Evolutionary conservation across 2,888 invertebrate species (phyloP), one percentile per base, ranked within the genome.

Genomic region (Leptopilina myrica): DNA sequence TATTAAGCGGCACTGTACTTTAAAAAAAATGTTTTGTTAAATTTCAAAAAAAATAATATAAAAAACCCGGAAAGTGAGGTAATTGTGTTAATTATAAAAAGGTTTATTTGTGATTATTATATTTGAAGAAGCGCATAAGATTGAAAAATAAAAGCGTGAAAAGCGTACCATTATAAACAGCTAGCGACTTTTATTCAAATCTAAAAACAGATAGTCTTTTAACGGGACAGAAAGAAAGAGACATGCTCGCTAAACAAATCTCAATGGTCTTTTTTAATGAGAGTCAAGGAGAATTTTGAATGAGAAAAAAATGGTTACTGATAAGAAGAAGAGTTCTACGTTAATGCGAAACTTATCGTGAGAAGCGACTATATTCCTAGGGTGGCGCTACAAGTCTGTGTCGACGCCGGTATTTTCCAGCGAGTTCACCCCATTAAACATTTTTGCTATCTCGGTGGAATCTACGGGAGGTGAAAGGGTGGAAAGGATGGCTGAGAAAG

Each of bases 401-500:
- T 81, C 81, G 81, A 80, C 83, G 84, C 82, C 82, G 79, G 88
- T 89, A 91, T 91, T 91, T 91, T 91, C 90, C 90, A 85, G 84
- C 86, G 91, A 91, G 89, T 91, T 91, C 91, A 90, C 90, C 89
- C 91, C 91, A 91, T 91, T 91, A 91, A 90, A 89, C 90, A 90
- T 90, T 89, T 90, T 89, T 88, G 87, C 90, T 90, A 90, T 91
- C 90, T 90, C 86, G 86, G 86, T 81, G 82, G 80, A 81, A 83
- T 83, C 83, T 81, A 81, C 80, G 77, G 82, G 80, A 85, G 87
- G 86, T 83, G 87, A 86, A 86, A 86, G 88, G 85, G 85, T 76
- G 79, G 80, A 76, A 82, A 67, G 79, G n/a, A 80, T 73, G 79
- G 76, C 79, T 75, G 56, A 65, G 64, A 56, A 66, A 15, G 59